Evolutionary conservation across 1,140 invertebrate genomes (phyloP).

Genomic region (Cyphomyrmex costatus): DNA sequence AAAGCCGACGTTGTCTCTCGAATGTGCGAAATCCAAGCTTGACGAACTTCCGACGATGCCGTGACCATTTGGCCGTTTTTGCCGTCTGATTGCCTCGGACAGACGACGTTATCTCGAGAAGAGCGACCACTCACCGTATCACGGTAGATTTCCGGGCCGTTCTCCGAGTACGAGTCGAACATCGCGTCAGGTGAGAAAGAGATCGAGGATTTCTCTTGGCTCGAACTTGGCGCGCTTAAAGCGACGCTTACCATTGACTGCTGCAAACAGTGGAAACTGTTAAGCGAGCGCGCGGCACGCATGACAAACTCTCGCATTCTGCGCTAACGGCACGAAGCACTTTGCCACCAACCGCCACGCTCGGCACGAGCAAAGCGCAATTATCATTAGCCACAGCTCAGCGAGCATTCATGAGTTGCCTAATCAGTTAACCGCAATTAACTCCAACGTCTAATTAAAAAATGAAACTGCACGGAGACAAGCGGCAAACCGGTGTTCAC

Average conservation of each 20-base stretch:
- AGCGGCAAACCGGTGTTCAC: not conserved
- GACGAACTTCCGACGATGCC: conserved; percentile 8
- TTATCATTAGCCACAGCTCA: conserved; percentile 52
- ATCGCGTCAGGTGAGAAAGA: conserved; percentile 32
- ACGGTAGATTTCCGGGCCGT: not conserved
- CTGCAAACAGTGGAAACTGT: conserved; percentile 50
- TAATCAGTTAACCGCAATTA: conserved; percentile 57
- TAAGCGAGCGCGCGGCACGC: conserved; percentile 44
- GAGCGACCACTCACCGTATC: not conserved
- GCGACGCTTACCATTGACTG: conserved; percentile 51
- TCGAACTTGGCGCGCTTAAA: conserved; percentile 18
- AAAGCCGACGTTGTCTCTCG: not conserved
- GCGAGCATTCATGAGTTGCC: conserved; percentile 31
- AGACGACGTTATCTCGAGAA: conserved; percentile 33
- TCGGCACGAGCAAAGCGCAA: conserved; percentile 40
- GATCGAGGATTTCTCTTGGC: not conserved
- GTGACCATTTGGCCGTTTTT: conserved; percentile 30
- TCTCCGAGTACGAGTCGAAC: not conserved
- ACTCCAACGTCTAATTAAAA: conserved; percentile 46
- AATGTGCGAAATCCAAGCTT: conserved; percentile 23
- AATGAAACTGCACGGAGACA: conserved; percentile 19
- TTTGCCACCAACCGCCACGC: conserved; percentile 28
- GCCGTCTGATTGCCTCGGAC: not conserved
- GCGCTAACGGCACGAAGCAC: conserved; percentile 44
- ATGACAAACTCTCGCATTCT: conserved; percentile 55